phyloP scores from a whole-genome alignment of 2,113 vertebrate species.

The Cheirogaleus medius region DNA sequence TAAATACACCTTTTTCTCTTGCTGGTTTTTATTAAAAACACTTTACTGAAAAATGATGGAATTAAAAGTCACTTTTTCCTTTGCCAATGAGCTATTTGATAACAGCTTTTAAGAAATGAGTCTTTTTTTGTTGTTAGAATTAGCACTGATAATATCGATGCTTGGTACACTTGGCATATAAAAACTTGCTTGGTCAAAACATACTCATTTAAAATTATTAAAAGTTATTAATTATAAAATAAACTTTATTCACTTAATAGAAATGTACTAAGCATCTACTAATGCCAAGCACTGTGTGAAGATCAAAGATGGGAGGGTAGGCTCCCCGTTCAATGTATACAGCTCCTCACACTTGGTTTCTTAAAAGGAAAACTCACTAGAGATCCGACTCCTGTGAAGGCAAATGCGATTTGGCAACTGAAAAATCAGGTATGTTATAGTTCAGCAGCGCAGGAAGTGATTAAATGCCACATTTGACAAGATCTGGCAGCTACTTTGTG shows the following conservation, averaged over 20 bases:
- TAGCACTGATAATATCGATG: neutral
- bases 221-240: neutral
- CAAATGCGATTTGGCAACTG: neutral
- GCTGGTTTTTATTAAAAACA: conserved; percentile 42
- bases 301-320: neutral
- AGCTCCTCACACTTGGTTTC: neutral
- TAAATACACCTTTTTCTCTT: conserved; percentile 30
- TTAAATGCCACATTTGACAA: neutral
- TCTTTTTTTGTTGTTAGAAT: neutral
- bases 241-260: neutral
- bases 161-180: neutral
- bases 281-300: neutral
- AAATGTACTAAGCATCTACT: neutral
- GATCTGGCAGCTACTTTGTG: neutral
- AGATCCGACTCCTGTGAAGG: neutral
- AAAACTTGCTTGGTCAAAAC: neutral
- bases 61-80: conserved; percentile 1
- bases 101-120: neutral
- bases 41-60: conserved; percentile 29
- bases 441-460: neutral
- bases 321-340: neutral
- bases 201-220: neutral
- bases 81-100: neutral
- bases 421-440: neutral
- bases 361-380: neutral